Conservation (phyloP, 2,888 invertebrate species). For the Celastrina argiolus region DNA sequence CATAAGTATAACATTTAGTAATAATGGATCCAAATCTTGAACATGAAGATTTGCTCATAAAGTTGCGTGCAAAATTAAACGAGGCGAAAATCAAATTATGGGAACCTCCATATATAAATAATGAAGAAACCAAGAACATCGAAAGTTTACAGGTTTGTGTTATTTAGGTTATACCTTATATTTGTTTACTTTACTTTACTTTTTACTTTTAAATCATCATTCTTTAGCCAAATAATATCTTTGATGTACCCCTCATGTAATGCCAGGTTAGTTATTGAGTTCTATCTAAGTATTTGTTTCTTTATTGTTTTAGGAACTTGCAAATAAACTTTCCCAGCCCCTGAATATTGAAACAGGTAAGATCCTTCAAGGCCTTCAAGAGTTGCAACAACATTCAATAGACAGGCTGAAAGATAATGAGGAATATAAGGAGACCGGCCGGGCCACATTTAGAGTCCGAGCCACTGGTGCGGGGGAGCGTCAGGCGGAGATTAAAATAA, state of each 20-base stretch:
- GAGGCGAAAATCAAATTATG: conserved; percentile 84
- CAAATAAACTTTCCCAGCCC: conserved; percentile 74
- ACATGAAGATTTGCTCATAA: conserved; percentile 81
- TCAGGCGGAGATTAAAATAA: conserved; percentile 70
- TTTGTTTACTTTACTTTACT: not conserved
- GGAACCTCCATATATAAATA: conserved; percentile 82
- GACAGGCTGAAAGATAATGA: conserved; percentile 84
- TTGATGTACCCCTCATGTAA: too few relatives aligned
- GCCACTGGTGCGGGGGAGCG: conserved; percentile 75
- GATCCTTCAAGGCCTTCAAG: conserved; percentile 76
- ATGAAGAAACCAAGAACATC: conserved; percentile 46
- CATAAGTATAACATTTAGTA: not conserved
- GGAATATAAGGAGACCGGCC: conserved; percentile 82
- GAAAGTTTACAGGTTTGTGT: conserved; percentile 67
- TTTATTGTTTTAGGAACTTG: conserved; percentile 74
- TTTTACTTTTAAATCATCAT: not conserved
- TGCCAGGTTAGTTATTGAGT: too few relatives aligned
- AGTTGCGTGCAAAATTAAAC: conserved; percentile 82
- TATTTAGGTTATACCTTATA: conserved; percentile 7
- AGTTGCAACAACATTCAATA: conserved; percentile 83
- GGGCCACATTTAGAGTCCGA: conserved; percentile 85
- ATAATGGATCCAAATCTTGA: conserved; percentile 58
- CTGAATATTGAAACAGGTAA: conserved; percentile 72
- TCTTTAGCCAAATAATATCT: not conserved
- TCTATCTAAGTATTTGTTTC: not conserved